Evolutionary conservation across 2,888 invertebrate species (phyloP), one percentile per base, ranked within the genome.

Genomic region (Chloroclystis v-ata): DNA sequence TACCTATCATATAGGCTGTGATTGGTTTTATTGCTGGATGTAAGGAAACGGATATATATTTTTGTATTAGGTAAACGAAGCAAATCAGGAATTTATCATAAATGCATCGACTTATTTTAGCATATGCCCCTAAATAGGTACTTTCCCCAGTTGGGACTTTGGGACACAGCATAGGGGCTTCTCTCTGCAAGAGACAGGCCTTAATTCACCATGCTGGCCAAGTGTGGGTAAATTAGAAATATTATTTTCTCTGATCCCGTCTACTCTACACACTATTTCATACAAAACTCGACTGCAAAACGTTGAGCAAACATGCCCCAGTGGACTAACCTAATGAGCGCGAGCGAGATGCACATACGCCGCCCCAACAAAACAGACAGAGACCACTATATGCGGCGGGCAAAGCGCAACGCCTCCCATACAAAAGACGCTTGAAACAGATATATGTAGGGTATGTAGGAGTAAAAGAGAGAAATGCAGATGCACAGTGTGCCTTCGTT

Each of bases 261-360:
- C 46, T 78, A 68, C 71, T 73, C 82, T 81, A 50, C 54, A 20
- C 45, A 37, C 45, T 54, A 49, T n/a, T n/a, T 55, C 64, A 69
- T 65, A 77, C 78, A 75, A 78, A 80, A 78, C 69, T 73, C 75
- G 80, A 77, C 84, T 81, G 85, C 60, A 81, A 86, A 86, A 59
- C 84, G 85, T 83, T 76, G 72, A 60, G 77, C 78, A 86, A 86
- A 85, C 83, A 83, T 68, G 72, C 67, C 78, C 68, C 59, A 56
- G 74, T 63, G 61, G 72, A 77, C 83, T 86, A 87, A 87, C 85
- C 85, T 86, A 86, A 87, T 87, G 84, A 86, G 82, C 78, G 78
- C 59, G 70, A 85, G 61, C 54, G 79, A 69, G 79, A 83, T 63
- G 54, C 52, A 54, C 43, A 54, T 63, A 81, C 53, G 56, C 52